Base-by-base conservation (phyloP, 2,888 invertebrate species). In the Parapristionchus giblindavisi region DNA sequence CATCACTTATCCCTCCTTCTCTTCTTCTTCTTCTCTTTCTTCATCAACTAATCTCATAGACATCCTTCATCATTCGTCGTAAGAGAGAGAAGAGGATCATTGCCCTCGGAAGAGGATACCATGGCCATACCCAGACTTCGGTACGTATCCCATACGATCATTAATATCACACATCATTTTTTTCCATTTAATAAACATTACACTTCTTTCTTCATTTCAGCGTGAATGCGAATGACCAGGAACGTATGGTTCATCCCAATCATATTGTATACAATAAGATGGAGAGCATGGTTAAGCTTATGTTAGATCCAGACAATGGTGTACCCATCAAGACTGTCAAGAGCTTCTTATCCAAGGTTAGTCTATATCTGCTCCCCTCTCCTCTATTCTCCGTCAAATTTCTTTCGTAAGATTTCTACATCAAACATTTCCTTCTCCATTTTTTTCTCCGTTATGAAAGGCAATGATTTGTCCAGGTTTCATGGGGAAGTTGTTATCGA, bases 291-390 rank as follows among this genome's bases (percentile, higher is more conserved):
- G 82, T 85, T 29, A 79, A 83, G 38, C 80, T 82, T 54, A 87
- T 87, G 87, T 77, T 87, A 40, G 82, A 85, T 75, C 65, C 80
- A 32, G 87, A 87, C 24, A 78, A 77, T 63, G 99, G 99, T 0
- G 96, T 99, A 2, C 95, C 96, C 1, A 97, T 99, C 27, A 92
- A 93, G 83, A 99, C 98, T 0, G 98, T 99, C 51, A 99, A 99
- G 91, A 96, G 94, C 86, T 98, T 99, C 89, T 95, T 98, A 94
- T 94, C 96, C 72, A 98, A 83, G 75, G 76, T 76, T 3, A 6
- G 58, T n/a, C 56, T 21, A 24, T 11, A 56, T 1, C 29, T 32
- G 32, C 24, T 17, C 54, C 29, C 32, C 56, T 32, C 56, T 1
- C 14, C 11, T 32, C 29, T 29, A 56, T 56, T 32, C 29, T 56